Percentiles rank a stretch among this genome's conserved stretches.
Evolutionary conservation across 2,113 vertebrate species (phyloP).

Genomic region (Semnornis frantzii): DNA sequence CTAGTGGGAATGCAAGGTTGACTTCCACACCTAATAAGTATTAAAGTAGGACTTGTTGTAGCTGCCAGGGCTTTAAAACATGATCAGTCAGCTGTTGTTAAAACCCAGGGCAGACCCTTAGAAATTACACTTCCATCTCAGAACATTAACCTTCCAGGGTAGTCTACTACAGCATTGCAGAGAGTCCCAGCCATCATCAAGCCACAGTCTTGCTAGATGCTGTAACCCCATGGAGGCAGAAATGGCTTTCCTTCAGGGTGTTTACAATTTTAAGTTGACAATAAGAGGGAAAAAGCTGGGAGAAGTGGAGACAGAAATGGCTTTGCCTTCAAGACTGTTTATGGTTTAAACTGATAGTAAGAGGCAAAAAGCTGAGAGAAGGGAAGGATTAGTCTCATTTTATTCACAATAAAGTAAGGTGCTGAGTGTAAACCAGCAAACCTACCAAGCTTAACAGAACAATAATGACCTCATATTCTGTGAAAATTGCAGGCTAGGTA

Average conservation of each 20-base stretch:
- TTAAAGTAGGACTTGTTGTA: not conserved
- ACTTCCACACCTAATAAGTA: not conserved
- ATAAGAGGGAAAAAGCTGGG: not conserved
- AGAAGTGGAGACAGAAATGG: not conserved
- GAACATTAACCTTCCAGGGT: not conserved
- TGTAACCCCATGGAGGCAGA: not conserved
- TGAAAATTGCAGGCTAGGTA: not conserved
- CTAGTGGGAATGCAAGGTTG: not conserved
- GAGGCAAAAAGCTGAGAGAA: not conserved
- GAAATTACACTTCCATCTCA: not conserved
- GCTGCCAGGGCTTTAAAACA: slow-evolving; percentile 5
- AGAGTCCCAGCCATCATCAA: not conserved
- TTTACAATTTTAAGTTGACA: not conserved
- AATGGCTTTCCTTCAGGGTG: not conserved
- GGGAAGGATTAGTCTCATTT: not conserved
- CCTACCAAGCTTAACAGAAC: not conserved
- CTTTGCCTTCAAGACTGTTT: not conserved
- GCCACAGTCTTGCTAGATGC: not conserved
- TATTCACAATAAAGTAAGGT: not conserved
- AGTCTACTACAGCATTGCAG: not conserved
- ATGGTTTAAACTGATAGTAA: not conserved
- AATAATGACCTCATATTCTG: not conserved
- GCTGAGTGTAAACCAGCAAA: not conserved
- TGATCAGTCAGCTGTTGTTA: not conserved
- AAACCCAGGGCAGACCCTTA: not conserved